phyloP scores from a whole-genome alignment of 2,888 invertebrate genomes.

The Ophioninae sp. region DNA sequence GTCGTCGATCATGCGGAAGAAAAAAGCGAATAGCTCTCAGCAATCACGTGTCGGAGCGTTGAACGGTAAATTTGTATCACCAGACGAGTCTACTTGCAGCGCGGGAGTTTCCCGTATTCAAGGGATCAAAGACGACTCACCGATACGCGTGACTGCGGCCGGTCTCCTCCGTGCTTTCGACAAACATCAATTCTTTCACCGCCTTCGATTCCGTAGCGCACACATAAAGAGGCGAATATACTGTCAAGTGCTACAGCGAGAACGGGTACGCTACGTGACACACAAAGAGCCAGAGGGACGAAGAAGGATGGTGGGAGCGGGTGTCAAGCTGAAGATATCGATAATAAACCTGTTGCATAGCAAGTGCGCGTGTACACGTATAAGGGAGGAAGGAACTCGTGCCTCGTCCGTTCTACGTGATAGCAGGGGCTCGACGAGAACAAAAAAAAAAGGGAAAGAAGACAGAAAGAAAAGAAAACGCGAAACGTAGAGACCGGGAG shows the following conservation, averaged over 20 bases:
- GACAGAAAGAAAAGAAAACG: too few relatives aligned
- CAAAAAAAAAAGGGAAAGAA: too few relatives aligned
- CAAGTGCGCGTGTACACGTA: background rate
- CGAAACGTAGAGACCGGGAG: background rate
- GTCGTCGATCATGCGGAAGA: too few relatives aligned
- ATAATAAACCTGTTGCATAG: background rate
- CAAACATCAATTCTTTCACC: background rate
- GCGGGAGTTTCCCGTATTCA: background rate
- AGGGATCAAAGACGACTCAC: background rate
- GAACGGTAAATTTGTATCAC: background rate
- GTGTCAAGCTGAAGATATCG: background rate
- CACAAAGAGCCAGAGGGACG: background rate
- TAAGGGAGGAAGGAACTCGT: background rate
- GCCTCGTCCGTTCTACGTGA: background rate
- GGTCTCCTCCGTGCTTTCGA: background rate
- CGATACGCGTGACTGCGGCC: background rate
- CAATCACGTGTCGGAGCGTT: background rate
- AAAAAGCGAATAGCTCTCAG: background rate
- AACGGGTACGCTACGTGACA: background rate
- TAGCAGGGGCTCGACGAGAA: too few relatives aligned
- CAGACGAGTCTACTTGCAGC: background rate
- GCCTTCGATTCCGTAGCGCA: background rate
- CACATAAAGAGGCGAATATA: background rate
- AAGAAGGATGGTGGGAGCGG: background rate
- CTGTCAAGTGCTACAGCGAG: background rate